Evolutionary conservation across 2,113 vertebrate species (phyloP), one percentile per base, ranked within the genome.

Genomic region (Dendrocopos noguchii): DNA sequence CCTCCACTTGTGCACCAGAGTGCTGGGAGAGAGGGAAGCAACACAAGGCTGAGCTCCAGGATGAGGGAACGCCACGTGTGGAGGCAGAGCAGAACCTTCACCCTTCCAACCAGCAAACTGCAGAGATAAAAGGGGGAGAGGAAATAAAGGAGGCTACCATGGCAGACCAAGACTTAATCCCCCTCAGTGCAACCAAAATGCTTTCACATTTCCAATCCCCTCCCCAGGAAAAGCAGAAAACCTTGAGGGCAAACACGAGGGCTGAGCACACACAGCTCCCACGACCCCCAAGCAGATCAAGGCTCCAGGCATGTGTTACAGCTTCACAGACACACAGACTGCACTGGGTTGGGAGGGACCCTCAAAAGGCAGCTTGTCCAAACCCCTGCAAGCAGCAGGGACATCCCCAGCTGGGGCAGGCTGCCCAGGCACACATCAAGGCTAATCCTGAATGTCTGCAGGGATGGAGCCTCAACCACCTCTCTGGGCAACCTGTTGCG

Each of bases 41-140:
- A 74, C 21, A n/a, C 0, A 6, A 63, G 19, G 4, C 60, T 0
- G 0, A 12, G 53, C 42, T 72, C 66, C 77, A 46, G 71, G 19
- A 60, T 5, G 74, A 77, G 36, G 42, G 34, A 67, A 66, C 11
- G 56, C 22, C 21, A 0, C 15, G 2, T 2, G 27, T 10, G 1
- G 1, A 80, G 65, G 12, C 65, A 84, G 86, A 91, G 80, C 36
- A 71, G 90, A 91, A n/a, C 73, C 73, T 83, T 27, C 10, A 1
- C 11, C 60, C n/a, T 85, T 71, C 68, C 64, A n/a, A 16, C 59
- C 80, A 31, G 39, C 12, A 61, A 52, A 86, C 52, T 36, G 50
- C 4, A 2, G 57, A 83, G 31, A 74, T 42, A 39, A 79, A 78
- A 34, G 5, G 5, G 22, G 18, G 1, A 4, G 18, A 27, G 57